Evolutionary conservation across 1,140 invertebrate genomes (phyloP), one percentile per base, ranked within the genome.

Genomic region (Theocolax elegans): DNA sequence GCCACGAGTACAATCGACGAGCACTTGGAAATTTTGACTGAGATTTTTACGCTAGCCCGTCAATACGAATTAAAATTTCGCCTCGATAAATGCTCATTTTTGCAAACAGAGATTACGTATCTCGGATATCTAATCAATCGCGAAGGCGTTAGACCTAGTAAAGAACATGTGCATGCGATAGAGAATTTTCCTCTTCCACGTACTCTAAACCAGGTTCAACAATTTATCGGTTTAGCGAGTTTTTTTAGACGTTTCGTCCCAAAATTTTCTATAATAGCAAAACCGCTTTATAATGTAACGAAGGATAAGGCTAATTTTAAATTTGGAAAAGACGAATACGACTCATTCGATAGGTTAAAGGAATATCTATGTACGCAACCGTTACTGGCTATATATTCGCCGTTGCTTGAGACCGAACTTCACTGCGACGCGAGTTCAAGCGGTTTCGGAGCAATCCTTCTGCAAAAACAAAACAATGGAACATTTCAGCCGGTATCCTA

Each of bases 351-450:
- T 25, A 38, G 13, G 17, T 67, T 77, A 48, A 54, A 54, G 29
- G 3, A 10, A n/a, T 7, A 13, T 29, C 29, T 54, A 29, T 4
- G 6, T 29, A 29, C 21, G 72, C 6, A 67, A 74, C 58, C 60
- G 1, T 17, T 75, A 19, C 58, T 76, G 19, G 29, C 38, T 2
- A 65, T 77, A 9, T 77, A 68, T 65, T 49, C 29, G 21, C 73
- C 73, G 1, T 9, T 58, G 12, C 15, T 12, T 27, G 72, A 75
- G 58, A 77, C 70, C 3, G 75, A 77, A 67, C 48, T 79, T 10
- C 76, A 81, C 44, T 74, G 72, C 35, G 78, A 80, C 65, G 77
- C 77, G 7, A 72, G 74, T 66, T 76, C 76, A 8, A 72, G 74
- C 67, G 77, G 77, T 17, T 76, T 72, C 48, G 79, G 79, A 12